Conservation (phyloP, 2,113 vertebrate species). For the Physeter macrocephalus region DNA sequence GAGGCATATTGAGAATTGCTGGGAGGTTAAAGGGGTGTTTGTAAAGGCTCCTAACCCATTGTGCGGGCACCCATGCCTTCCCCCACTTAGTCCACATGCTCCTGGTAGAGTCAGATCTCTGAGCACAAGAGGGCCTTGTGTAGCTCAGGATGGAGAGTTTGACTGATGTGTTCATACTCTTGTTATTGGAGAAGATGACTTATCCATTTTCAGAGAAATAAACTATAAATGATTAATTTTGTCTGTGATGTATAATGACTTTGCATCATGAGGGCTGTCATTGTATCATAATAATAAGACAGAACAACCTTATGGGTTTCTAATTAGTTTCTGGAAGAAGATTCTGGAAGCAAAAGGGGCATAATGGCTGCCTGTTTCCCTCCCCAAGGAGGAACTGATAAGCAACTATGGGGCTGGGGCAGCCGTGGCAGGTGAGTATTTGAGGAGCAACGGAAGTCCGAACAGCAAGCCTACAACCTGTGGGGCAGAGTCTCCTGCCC, state of each 20-base stretch:
- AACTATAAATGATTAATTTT: conserved; percentile 33
- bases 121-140: neutral
- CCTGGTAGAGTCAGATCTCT: neutral
- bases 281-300: neutral
- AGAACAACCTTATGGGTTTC: neutral
- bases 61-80: accelerated
- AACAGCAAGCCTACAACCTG: neutral
- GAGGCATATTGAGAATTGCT: neutral
- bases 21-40: neutral
- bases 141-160: neutral
- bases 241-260: neutral
- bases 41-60: neutral
- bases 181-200: neutral
- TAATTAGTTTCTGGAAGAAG: neutral
- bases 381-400: neutral
- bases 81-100: neutral
- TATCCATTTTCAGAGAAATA: conserved; percentile 9
- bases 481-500: neutral
- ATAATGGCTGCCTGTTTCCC: neutral
- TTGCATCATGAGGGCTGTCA: neutral
- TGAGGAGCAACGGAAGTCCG: neutral
- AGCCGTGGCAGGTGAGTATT: neutral
- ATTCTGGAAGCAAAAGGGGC: neutral
- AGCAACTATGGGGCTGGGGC: neutral
- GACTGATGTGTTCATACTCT: neutral